Conservation (phyloP, 2,888 invertebrate species). For the Helicoverpa assulta region DNA sequence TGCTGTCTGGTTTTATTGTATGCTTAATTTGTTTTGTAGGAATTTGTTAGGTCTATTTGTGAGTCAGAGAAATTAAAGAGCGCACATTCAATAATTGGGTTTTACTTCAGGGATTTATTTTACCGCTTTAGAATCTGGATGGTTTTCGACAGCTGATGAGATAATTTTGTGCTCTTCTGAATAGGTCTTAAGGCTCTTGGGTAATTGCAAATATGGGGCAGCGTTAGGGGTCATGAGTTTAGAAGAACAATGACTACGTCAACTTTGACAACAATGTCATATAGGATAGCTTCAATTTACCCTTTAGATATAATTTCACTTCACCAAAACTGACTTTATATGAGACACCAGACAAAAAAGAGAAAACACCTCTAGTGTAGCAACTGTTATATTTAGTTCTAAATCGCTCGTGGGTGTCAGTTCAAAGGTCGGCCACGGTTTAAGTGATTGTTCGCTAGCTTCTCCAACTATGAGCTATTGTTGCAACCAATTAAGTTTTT, state of each 20-base stretch:
- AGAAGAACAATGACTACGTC: not conserved
- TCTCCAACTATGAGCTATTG: constrained; percentile 38
- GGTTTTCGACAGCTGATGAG: not conserved
- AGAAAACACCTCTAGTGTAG: not conserved
- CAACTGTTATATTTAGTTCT: constrained; percentile 20
- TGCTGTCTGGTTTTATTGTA: constrained; percentile 2
- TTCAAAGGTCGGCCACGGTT: constrained; percentile 43
- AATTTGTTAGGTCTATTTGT: not conserved
- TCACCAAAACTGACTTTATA: not conserved
- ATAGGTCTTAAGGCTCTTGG: not conserved
- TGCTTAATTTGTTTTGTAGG: not conserved
- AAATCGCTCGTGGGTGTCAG: constrained; percentile 21
- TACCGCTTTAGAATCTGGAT: not conserved
- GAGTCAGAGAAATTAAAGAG: not conserved
- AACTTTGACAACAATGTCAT: not conserved
- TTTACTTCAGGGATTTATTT: not conserved
- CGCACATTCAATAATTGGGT: not conserved
- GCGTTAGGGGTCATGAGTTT: not conserved
- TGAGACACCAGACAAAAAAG: not conserved
- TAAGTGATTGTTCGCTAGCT: constrained; percentile 52
- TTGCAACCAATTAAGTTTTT: constrained; percentile 50
- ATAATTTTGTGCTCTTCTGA: not conserved
- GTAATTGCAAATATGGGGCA: not conserved
- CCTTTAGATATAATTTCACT: too few relatives aligned
- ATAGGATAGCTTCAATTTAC: too few relatives aligned